Evolutionary conservation across 2,797 vertebrate species (phyloP).

Genomic region (Moxostoma hubbsi): DNA sequence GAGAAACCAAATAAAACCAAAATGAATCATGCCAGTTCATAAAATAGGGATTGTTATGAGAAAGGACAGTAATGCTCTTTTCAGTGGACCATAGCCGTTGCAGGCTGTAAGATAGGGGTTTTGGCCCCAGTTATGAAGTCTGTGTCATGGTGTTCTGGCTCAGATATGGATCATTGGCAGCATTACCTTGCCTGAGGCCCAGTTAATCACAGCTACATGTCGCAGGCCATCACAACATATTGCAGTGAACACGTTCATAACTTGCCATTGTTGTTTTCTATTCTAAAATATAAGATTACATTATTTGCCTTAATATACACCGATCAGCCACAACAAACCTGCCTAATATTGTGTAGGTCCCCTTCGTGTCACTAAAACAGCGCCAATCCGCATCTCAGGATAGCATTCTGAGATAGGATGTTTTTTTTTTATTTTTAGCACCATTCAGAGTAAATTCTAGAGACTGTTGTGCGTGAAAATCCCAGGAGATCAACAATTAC

Average conservation of each 20-base stretch:
- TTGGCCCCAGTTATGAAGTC: background rate
- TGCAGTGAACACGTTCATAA: background rate
- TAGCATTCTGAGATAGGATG: too few relatives aligned
- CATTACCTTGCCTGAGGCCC: slow-evolving; percentile 23
- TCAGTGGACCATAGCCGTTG: background rate
- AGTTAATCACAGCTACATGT: slow-evolving; percentile 22
- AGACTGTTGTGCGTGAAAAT: too few relatives aligned
- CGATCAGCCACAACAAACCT: too few relatives aligned
- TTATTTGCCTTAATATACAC: background rate
- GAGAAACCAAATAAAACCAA: background rate
- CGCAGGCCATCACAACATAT: slow-evolving; percentile 8
- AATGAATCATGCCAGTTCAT: background rate
- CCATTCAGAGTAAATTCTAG: too few relatives aligned
- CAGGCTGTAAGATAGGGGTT: slow-evolving; percentile 18
- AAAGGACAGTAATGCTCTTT: slow-evolving; percentile 6
- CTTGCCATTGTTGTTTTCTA: background rate
- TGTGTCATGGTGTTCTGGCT: slow-evolving; percentile 20
- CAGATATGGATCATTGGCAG: slow-evolving; percentile 42
- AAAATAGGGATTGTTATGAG: background rate
- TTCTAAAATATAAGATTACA: background rate
- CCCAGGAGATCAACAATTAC: too few relatives aligned
- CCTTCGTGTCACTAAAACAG: too few relatives aligned
- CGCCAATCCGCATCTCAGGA: too few relatives aligned
- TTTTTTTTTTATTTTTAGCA: too few relatives aligned
- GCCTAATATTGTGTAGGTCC: too few relatives aligned